These are phyloP conservation scores for Toxonevra muliebris DNA, from an alignment of 2,888 invertebrate species.

Conservation along the genomic window DNA sequence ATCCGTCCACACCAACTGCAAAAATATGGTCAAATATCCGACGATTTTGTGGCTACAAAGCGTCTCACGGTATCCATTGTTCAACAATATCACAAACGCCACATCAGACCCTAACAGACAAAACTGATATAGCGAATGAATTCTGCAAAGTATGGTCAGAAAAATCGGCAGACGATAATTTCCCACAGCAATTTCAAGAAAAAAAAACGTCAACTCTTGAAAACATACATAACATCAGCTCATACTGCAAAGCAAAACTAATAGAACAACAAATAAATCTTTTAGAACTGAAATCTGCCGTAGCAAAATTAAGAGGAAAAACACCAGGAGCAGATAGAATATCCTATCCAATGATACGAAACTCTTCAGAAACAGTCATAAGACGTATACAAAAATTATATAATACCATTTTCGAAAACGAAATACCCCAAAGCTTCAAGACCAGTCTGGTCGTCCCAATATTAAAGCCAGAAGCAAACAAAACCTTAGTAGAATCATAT, in stretches of 20 bases:
- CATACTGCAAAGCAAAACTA: neutral
- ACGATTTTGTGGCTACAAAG: constrained; percentile 18
- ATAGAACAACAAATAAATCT: neutral
- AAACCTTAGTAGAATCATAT: neutral
- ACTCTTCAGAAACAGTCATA: neutral
- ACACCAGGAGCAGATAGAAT: no score
- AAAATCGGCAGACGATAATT: neutral
- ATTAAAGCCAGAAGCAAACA: neutral
- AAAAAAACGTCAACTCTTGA: neutral
- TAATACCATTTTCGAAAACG: neutral
- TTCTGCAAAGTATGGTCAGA: constrained; percentile 3
- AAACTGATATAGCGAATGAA: neutral
- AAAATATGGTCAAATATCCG: constrained; percentile 29
- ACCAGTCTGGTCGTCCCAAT: neutral
- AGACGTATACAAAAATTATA: neutral
- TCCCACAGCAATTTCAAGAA: constrained; percentile 8
- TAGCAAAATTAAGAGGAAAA: neutral
- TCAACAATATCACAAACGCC: neutral
- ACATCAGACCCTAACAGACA: neutral
- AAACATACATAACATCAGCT: neutral
- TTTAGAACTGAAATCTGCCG: neutral
- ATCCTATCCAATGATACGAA: neutral
- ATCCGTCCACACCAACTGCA: constrained; percentile 17
- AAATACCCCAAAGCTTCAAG: neutral
- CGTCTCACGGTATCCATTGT: constrained; percentile 17